Conservation (phyloP, 2,888 invertebrate species). For the Drosophila prolongata region DNA sequence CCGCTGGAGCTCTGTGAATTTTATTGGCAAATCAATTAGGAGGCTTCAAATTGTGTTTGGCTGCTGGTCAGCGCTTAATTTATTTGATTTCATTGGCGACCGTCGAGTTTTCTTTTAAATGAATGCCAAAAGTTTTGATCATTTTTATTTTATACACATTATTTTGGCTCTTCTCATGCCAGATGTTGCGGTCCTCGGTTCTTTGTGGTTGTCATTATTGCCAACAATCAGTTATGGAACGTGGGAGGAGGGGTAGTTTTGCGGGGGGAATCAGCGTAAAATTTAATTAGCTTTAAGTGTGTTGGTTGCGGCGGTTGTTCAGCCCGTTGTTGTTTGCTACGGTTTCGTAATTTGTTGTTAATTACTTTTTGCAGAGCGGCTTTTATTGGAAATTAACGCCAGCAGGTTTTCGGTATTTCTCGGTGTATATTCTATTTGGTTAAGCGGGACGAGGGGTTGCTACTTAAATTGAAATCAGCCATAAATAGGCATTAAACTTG, state of each 20-base stretch:
- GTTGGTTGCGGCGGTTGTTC: constrained; percentile 46
- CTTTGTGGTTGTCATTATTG: constrained; percentile 33
- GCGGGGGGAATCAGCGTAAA: constrained; percentile 39
- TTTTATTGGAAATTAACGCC: constrained; percentile 73
- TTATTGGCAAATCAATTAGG: constrained; percentile 73
- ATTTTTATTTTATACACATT: constrained; percentile 14
- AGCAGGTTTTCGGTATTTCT: constrained; percentile 48
- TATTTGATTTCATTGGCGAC: constrained; percentile 21
- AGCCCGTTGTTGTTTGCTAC: constrained; percentile 22
- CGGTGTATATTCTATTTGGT: constrained; percentile 31
- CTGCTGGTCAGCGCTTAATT: constrained; percentile 33
- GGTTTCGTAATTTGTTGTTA: constrained; percentile 73
- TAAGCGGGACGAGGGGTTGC: constrained; percentile 7
- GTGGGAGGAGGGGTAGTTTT: neutral
- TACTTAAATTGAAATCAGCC: constrained; percentile 63
- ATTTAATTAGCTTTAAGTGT: constrained; percentile 76
- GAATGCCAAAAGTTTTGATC: constrained; percentile 19
- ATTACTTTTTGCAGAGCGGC: constrained; percentile 63
- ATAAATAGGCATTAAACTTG: constrained; percentile 58
- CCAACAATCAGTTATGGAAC: constrained; percentile 50
- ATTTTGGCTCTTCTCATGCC: constrained; percentile 9
- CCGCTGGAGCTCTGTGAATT: constrained; percentile 39
- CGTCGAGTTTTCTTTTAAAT: constrained; percentile 6
- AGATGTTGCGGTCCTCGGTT: constrained; percentile 34
- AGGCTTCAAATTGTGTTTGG: constrained; percentile 44